Evolutionary conservation across 1,140 invertebrate species (phyloP).

Genomic region (Nebria ingens): DNA sequence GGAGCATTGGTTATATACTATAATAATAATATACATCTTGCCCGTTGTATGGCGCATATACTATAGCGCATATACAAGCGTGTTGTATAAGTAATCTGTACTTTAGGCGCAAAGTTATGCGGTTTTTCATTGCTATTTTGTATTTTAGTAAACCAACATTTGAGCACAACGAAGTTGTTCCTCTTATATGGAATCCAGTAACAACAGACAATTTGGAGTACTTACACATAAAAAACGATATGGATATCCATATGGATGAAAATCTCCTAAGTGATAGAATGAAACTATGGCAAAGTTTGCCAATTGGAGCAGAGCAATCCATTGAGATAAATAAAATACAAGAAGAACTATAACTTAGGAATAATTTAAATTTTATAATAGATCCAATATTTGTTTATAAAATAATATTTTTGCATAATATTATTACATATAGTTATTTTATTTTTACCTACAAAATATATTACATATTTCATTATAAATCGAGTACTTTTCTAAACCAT

Average conservation of each 20-base stretch:
- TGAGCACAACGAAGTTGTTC: slow-evolving; percentile 26
- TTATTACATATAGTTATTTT: not conserved
- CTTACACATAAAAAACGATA: slow-evolving; percentile 31
- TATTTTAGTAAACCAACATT: slow-evolving; percentile 23
- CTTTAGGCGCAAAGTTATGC: not conserved
- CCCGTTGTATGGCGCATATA: not conserved
- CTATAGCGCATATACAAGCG: not conserved
- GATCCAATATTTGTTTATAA: too few relatives aligned
- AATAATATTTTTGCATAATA: not conserved
- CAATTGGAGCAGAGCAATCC: slow-evolving; percentile 16
- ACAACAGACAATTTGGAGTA: slow-evolving; percentile 35
- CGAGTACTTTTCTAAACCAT: too few relatives aligned
- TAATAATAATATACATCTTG: not conserved
- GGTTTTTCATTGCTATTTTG: not conserved
- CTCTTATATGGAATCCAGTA: slow-evolving; percentile 39
- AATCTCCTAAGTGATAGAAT: slow-evolving; percentile 33
- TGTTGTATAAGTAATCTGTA: not conserved
- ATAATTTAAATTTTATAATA: too few relatives aligned
- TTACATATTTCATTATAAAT: too few relatives aligned
- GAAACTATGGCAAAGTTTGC: slow-evolving; percentile 35
- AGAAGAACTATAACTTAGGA: not conserved
- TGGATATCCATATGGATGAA: slow-evolving; percentile 30
- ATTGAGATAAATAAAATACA: not conserved
- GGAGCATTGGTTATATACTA: not conserved
- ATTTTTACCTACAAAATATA: not conserved